These are phyloP conservation scores for Globodera rostochiensis DNA, from an alignment of 1,140 invertebrate genomes.

Conservation along the genomic window DNA sequence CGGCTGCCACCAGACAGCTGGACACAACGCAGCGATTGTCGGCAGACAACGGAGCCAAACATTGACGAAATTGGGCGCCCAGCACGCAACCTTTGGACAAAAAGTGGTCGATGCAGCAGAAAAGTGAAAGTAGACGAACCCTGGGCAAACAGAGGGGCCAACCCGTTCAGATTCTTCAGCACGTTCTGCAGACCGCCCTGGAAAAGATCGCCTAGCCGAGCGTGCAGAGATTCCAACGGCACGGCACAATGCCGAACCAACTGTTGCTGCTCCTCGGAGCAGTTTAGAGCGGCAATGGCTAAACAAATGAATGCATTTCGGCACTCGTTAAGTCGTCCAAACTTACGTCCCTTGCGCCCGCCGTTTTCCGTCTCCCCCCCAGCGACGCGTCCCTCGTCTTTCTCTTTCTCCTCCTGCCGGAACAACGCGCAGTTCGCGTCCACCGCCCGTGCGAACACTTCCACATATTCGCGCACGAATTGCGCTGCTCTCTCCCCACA, in stretches of 20 bases:
- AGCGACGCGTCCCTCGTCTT: not conserved
- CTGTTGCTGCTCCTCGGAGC: slow-evolving; percentile 51
- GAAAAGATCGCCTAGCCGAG: slow-evolving; percentile 57
- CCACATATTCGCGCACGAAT: slow-evolving; percentile 57
- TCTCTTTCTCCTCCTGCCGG: slow-evolving; percentile 23
- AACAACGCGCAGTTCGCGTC: slow-evolving; percentile 48
- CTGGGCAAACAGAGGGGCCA: slow-evolving; percentile 63
- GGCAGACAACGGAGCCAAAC: slow-evolving; percentile 37
- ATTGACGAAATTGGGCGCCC: slow-evolving; percentile 46
- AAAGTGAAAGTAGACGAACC: slow-evolving; percentile 17
- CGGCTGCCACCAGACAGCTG: slow-evolving; percentile 59
- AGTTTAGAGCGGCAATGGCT: slow-evolving; percentile 47
- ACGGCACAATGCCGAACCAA: slow-evolving; percentile 61
- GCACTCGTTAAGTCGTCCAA: slow-evolving; percentile 2
- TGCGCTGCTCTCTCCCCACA: slow-evolving; percentile 43
- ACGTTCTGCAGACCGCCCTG: slow-evolving; percentile 59
- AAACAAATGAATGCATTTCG: not conserved
- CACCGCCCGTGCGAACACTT: slow-evolving; percentile 54
- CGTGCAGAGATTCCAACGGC: slow-evolving; percentile 54
- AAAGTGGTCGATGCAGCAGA: slow-evolving; percentile 1
- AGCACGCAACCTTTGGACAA: slow-evolving; percentile 52
- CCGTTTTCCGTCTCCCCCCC: too few relatives aligned
- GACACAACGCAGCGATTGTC: slow-evolving; percentile 52
- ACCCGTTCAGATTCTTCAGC: slow-evolving; percentile 61
- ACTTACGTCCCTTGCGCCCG: slow-evolving; percentile 9